Evolutionary conservation across 2,797 vertebrate genomes (phyloP).

Genomic region (Eupleurogrammus muticus): DNA sequence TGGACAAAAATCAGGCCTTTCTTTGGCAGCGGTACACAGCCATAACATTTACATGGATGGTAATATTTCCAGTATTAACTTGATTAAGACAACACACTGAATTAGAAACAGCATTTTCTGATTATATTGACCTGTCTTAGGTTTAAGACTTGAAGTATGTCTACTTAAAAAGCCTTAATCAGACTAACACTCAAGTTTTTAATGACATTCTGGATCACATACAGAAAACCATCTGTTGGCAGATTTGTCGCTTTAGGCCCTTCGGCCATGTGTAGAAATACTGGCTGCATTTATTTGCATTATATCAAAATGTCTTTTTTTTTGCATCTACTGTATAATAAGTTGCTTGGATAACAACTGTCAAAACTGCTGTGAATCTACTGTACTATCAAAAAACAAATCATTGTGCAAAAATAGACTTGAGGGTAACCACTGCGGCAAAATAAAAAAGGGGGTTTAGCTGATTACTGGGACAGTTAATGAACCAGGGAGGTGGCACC

Average conservation of each 20-base stretch:
- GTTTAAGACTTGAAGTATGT: conserved; percentile 34
- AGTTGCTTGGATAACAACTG: background rate
- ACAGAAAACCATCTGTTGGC: conserved; percentile 14
- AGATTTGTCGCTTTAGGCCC: conserved; percentile 12
- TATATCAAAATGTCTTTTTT: background rate
- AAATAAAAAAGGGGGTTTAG: conserved; percentile 4
- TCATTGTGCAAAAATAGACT: conserved; percentile 22
- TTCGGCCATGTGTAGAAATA: background rate
- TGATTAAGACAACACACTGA: conserved; percentile 66
- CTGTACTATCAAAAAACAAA: conserved; percentile 40
- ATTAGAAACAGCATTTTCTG: conserved; percentile 53
- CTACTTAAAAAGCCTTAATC: conserved; percentile 26
- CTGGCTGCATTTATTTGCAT: background rate
- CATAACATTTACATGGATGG: conserved; percentile 66
- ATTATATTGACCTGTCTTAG: conserved; percentile 40
- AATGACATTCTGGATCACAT: conserved; percentile 22
- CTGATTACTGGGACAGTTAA: conserved; percentile 32
- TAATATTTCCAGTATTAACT: conserved; percentile 62
- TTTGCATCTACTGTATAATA: background rate
- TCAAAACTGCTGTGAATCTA: conserved; percentile 18
- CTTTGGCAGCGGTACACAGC: conserved; percentile 61
- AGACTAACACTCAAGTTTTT: conserved; percentile 17
- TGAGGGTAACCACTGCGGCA: background rate
- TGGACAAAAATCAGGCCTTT: conserved; percentile 47
- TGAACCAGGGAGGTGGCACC: background rate